A percentile compares a stretch with the other conserved stretches of the same genome.
Conservation (phyloP, 30 jellyfish, hydroid and myxozoan genomes). For the Nemopilema nomurai region DNA sequence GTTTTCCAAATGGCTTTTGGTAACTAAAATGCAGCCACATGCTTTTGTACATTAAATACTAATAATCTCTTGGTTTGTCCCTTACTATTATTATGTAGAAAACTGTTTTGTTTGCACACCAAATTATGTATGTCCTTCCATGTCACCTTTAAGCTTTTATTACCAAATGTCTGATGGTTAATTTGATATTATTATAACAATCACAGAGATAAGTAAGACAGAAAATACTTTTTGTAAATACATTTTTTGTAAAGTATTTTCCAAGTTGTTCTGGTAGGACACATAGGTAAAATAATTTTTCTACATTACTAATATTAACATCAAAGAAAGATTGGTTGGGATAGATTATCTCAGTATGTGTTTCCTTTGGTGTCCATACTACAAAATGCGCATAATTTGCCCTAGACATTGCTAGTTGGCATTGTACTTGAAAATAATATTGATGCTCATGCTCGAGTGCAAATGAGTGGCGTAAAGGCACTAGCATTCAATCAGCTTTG, state of each 20-base stretch:
- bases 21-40: neutral
- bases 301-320: neutral
- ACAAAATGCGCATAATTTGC: neutral
- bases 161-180: neutral
- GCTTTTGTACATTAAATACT: neutral
- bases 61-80: neutral
- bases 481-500: neutral
- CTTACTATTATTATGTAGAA: neutral
- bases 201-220: neutral
- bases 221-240: neutral
- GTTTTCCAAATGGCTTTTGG: neutral
- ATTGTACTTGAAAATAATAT: constrained; percentile 10
- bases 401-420: neutral
- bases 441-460: neutral
- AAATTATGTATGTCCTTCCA: neutral
- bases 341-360: neutral
- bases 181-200: neutral
- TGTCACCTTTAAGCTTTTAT: neutral
- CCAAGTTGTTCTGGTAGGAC: constrained; percentile 13
- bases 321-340: neutral
- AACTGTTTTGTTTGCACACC: neutral
- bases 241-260: neutral
- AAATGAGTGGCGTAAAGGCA: neutral
- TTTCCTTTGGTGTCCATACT: constrained; percentile 1
- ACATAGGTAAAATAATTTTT: neutral